Evolutionary conservation across 2,113 vertebrate genomes (phyloP).

Genomic region (Eulemur rufifrons): DNA sequence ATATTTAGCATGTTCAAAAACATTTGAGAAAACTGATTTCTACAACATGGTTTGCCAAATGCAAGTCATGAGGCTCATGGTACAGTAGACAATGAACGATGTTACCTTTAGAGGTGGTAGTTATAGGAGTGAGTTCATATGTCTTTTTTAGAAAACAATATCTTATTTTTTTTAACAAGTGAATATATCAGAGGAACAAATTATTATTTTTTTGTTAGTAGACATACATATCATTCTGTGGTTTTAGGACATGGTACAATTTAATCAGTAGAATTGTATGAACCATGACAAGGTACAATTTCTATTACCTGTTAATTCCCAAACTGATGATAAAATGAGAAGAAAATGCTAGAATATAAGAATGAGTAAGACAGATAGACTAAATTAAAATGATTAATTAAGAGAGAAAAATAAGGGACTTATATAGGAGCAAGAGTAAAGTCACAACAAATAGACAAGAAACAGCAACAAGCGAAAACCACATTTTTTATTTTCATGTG

Average conservation of each 20-base stretch:
- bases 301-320: neutral
- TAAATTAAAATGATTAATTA: neutral
- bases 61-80: neutral
- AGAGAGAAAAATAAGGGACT: neutral
- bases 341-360: neutral
- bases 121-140: neutral
- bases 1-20: slow-evolving; percentile 10
- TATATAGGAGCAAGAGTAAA: neutral
- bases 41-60: neutral
- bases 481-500: neutral
- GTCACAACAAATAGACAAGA: neutral
- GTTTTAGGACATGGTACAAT: neutral
- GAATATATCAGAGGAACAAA: neutral
- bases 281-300: neutral
- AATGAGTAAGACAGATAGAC: neutral
- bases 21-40: slow-evolving; percentile 10
- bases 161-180: neutral
- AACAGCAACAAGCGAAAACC: neutral
- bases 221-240: neutral
- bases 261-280: neutral
- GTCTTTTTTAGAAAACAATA: neutral
- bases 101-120: neutral
- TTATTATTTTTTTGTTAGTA: neutral
- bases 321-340: neutral
- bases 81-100: neutral